Percentiles rank a stretch among this genome's conserved stretches.
Conservation (phyloP, 2,888 invertebrate species). For the Parnassius apollo region DNA sequence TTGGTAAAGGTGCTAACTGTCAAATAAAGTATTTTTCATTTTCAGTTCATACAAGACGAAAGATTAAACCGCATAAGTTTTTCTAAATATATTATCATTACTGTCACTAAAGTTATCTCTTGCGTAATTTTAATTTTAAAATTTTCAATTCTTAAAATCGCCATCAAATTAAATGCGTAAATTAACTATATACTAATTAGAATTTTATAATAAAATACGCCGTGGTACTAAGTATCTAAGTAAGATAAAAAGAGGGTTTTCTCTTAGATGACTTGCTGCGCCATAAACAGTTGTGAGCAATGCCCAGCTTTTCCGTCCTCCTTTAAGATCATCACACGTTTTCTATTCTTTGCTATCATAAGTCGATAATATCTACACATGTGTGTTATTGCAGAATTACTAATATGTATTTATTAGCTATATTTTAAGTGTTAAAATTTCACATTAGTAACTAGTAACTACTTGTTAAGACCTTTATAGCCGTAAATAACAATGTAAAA, state of each 20-base stretch:
- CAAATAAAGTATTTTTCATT: too few species aligned
- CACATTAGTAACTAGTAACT: too few species aligned
- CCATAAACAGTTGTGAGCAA: conserved; percentile 18
- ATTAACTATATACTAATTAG: conserved; percentile 4
- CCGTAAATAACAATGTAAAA: too few species aligned
- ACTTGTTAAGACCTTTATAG: too few species aligned
- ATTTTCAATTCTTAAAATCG: background rate
- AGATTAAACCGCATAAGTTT: too few species aligned
- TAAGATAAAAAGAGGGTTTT: conserved; percentile 30
- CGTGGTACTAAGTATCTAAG: background rate
- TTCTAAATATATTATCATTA: too few species aligned
- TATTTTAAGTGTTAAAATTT: too few species aligned
- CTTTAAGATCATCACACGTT: conserved; percentile 31
- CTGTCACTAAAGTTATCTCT: too few species aligned
- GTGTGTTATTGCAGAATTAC: too few species aligned
- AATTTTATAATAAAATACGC: conserved; percentile 2
- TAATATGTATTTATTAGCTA: too few species aligned
- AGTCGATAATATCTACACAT: background rate
- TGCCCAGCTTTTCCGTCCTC: conserved; percentile 38
- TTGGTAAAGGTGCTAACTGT: too few species aligned
- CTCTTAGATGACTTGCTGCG: conserved; percentile 10
- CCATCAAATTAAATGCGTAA: background rate
- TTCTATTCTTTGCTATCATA: conserved; percentile 32
- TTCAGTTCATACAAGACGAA: too few species aligned
- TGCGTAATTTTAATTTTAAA: conserved; percentile 1